Base-by-base conservation (phyloP, 2,797 vertebrate species). In the Sciurus carolinensis region DNA sequence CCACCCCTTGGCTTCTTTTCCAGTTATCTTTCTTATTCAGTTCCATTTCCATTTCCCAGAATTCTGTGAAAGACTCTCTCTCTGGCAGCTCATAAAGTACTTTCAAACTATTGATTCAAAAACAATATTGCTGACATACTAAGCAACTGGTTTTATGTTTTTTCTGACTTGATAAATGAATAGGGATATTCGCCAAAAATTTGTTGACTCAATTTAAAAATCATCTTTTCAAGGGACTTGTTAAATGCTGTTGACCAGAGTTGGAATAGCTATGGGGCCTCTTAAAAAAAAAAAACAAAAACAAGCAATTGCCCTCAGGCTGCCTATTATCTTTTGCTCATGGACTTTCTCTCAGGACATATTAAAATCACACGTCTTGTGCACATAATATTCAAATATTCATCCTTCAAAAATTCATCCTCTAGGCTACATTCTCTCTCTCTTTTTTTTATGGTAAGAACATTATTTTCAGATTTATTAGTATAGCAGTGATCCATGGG, bases 41-140 rank as follows among this genome's bases (percentile, higher is more conserved):
- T 15, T 82, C 62, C 42, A 44, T 57, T 94, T 94, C 71, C 4
- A 18, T 57, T 93, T 94, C 39, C 24, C 71, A 87, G 83, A 84
- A 77, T 80, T 80, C 72, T 52, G 0, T 28, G 20, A 52, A 90
- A 71, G n/a, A 47, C 26, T 54, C 28, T 13, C 62, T 6, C 64
- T 33, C 62, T 24, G 20, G 52, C 2, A 83, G 30, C 47, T 59
- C 42, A 1, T 6, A 24, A 28, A 77, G 50, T 52, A 82, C 71
- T 77, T 89, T n/a, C 36, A 82, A 62, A 79, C 2, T 30, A 30
- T 26, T 71, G 22, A 87, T 57, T 82, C 42, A 84, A 93, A 90
- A 85, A 30, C 7, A 28, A 7, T 80, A 64, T 39, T 86, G 28
- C 6, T 73, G 22, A 75, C 30, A 73, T 67, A 7, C 30, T 47